A percentile compares a stretch with the other conserved stretches of the same genome.
Evolutionary conservation across 2,888 invertebrate genomes (phyloP).

Genomic region (Geophilus truncorum): DNA sequence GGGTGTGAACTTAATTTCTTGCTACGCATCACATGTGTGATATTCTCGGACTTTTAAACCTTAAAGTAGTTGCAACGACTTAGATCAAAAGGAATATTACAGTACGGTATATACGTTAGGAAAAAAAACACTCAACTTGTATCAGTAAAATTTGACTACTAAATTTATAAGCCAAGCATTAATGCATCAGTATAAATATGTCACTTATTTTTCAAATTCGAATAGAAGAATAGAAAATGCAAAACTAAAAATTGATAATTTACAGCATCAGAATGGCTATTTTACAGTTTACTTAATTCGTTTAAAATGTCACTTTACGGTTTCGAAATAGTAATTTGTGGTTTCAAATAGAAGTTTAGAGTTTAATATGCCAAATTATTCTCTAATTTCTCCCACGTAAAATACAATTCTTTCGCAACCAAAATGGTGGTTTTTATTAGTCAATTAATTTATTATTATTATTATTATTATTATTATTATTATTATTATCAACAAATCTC

Average conservation of each 20-base stretch:
- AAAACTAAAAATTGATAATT: not conserved
- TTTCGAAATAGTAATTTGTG: not conserved
- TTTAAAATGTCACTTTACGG: conserved; percentile 2
- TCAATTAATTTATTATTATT: not conserved
- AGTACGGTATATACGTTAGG: too few species aligned
- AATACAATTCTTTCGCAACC: not conserved
- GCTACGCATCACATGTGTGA: too few species aligned
- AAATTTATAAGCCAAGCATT: not conserved
- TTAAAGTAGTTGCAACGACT: too few species aligned
- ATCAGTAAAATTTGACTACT: too few species aligned
- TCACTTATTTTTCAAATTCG: not conserved
- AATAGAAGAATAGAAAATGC: not conserved
- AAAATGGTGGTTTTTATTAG: too few species aligned
- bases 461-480: too few species aligned
- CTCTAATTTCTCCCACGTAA: not conserved
- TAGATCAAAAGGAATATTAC: not conserved
- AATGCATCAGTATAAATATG: not conserved
- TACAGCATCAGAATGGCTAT: not conserved
- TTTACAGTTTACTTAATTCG: not conserved
- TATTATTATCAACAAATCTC: too few species aligned
- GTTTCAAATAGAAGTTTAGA: not conserved
- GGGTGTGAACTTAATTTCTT: too few species aligned
- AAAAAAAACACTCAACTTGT: not conserved
- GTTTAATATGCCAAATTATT: not conserved
- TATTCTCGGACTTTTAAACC: too few species aligned